Evolutionary conservation across 2,797 vertebrate genomes (phyloP).

Genomic region (Natrix natrix): DNA sequence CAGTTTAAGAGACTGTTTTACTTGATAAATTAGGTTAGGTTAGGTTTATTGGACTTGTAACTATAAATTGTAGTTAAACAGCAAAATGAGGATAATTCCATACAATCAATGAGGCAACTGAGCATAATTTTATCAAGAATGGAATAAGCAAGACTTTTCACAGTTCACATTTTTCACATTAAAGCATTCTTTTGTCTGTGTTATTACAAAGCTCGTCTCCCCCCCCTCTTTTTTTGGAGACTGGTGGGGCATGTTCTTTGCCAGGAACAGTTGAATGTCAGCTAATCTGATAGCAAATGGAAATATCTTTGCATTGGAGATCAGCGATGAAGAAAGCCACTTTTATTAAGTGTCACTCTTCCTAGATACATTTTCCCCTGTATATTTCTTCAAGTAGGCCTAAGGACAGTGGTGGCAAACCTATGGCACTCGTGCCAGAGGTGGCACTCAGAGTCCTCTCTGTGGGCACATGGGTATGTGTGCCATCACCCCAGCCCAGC

Average conservation of each 20-base stretch:
- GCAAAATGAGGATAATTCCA: not conserved
- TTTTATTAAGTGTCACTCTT: not conserved
- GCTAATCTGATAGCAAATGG: too few relatives aligned
- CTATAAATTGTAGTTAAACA: not conserved
- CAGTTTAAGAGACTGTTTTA: not conserved
- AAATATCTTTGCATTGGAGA: not conserved
- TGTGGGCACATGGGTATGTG: too few relatives aligned
- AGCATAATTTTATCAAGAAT: not conserved
- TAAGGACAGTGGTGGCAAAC: not conserved
- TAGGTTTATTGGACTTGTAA: too few relatives aligned
- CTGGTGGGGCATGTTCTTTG: not conserved
- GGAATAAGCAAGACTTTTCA: not conserved
- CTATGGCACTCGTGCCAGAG: too few relatives aligned
- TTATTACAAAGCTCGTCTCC: not conserved
- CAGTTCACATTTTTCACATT: not conserved
- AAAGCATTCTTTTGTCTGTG: not conserved
- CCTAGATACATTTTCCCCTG: too few relatives aligned
- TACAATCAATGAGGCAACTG: not conserved
- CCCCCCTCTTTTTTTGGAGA: accelerated
- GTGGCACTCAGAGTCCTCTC: too few relatives aligned
- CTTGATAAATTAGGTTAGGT: not conserved
- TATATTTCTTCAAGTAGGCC: not conserved
- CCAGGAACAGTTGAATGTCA: not conserved
- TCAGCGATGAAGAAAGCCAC: not conserved
- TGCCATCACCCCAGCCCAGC: too few relatives aligned